Base-by-base conservation (phyloP, 2,888 invertebrate species). In the Cheilosia scutellata region DNA sequence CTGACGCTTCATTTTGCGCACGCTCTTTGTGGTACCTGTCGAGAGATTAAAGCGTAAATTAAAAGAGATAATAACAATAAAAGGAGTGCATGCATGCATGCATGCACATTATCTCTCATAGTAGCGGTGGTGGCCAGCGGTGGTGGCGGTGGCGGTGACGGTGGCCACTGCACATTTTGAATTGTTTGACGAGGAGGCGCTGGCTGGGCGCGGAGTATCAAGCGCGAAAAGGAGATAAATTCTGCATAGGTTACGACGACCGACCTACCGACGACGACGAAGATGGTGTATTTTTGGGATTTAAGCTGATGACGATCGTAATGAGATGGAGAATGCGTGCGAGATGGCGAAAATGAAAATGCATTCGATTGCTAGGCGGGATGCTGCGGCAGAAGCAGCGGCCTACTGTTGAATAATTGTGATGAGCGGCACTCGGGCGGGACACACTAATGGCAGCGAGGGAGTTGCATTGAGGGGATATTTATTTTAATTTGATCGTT, bases 61-160 rank as follows among this genome's bases (percentile, higher is more conserved):
- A 78, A 82, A 82, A 71, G 77, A 77, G 82, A 82, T 82, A 82
- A 82, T 77, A 82, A 80, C 82, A 82, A 82, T 78, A 77, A 82
- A 72, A 82, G 63, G 63, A 77, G 71, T 71, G 53, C 71, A 72
- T 77, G 71, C 57, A 76, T 71, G 65, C 75, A 51, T 27, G 44
- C 44, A 74, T 57, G 71, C 33, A 63, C 53, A 29, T 33, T 33
- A 53, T 53, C 42, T 42, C 51, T 25, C 13, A 27, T 16, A 40
- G 55, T 29, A 33, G 53, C 25, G 53, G 51, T n/a, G 20, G 20
- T 2, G 20, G 20, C 20, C 20, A 2, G 20, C 20, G 42, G 20
- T 9, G 31, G 65, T n/a, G 57, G 44, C 20, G 20, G 13, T 44
- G 44, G 44, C 44, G 44, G 44, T 44, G 16, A n/a, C 37, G 29